Conservation (phyloP, 2,888 invertebrate genomes). For the Tethea ocularis region DNA sequence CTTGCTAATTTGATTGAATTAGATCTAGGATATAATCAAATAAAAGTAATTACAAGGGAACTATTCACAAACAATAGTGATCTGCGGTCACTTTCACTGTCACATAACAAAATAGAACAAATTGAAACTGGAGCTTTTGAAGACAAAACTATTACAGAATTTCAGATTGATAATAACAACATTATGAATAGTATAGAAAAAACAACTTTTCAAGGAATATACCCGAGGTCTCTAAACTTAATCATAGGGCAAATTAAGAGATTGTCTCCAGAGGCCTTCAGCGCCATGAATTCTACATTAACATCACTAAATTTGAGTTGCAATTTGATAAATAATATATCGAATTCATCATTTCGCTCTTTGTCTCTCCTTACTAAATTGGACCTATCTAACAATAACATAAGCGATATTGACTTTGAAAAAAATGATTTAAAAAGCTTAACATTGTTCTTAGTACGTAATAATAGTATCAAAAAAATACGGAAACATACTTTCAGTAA, state of each 20-base stretch:
- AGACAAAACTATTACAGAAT: slow-evolving; percentile 12
- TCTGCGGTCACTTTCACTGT: slow-evolving; percentile 11
- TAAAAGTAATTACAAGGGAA: slow-evolving; percentile 10
- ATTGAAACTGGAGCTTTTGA: slow-evolving; percentile 16
- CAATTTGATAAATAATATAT: slow-evolving; percentile 16
- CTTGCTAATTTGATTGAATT: slow-evolving; percentile 11
- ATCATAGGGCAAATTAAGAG: slow-evolving; percentile 12
- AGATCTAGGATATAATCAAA: slow-evolving; percentile 18
- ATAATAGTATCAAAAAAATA: slow-evolving; percentile 18
- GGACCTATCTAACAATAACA: slow-evolving; percentile 16
- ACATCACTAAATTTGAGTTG: slow-evolving; percentile 14
- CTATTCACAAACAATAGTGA: slow-evolving; percentile 13
- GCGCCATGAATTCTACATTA: slow-evolving; percentile 7
- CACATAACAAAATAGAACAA: slow-evolving; percentile 13
- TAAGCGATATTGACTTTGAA: slow-evolving; percentile 12
- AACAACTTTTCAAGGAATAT: slow-evolving; percentile 16
- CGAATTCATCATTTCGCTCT: slow-evolving; percentile 13
- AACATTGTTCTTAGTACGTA: slow-evolving; percentile 9
- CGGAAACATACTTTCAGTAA: slow-evolving; percentile 16
- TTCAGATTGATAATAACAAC: slow-evolving; percentile 15
- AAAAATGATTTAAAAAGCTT: slow-evolving; percentile 10
- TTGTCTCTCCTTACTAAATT: slow-evolving; percentile 11
- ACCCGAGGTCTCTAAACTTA: slow-evolving; percentile 12
- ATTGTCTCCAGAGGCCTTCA: slow-evolving; percentile 10
- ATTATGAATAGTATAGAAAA: slow-evolving; percentile 13